A percentile compares a stretch with the other conserved stretches of the same genome.
phyloP scores from a whole-genome alignment of 2,797 vertebrate genomes.

The Catostomus latipinnis region DNA sequence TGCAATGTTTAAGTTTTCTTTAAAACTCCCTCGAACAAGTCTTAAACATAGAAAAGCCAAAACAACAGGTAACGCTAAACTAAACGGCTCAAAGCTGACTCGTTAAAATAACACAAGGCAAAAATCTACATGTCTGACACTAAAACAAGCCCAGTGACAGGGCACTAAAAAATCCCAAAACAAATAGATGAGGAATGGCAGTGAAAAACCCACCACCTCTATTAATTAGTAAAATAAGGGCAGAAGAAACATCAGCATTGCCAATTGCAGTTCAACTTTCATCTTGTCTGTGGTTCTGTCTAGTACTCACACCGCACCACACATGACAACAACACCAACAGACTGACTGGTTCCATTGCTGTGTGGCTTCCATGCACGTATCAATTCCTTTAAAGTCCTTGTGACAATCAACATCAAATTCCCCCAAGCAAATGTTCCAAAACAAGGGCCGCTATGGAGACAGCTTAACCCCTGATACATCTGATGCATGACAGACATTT shows the following conservation, averaged over 20 bases:
- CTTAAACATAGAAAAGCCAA: neutral
- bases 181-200: slow-evolving; percentile 64
- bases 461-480: neutral
- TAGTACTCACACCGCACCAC: neutral
- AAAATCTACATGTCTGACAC: slow-evolving; percentile 59
- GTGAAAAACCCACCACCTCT: slow-evolving; percentile 56
- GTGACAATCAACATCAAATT: slow-evolving; percentile 32
- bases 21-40: neutral
- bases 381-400: slow-evolving; percentile 27
- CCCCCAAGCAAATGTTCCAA: slow-evolving; percentile 27
- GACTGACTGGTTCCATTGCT: slow-evolving; percentile 7
- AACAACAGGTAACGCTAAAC: slow-evolving; percentile 40
- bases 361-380: slow-evolving; percentile 20
- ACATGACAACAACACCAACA: neutral
- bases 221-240: slow-evolving; percentile 38
- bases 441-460: slow-evolving; percentile 28
- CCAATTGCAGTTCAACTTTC: neutral
- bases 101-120: slow-evolving; percentile 66
- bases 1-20: neutral
- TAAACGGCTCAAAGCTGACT: slow-evolving; percentile 60
- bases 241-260: slow-evolving; percentile 38
- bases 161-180: slow-evolving; percentile 66
- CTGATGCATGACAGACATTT: slow-evolving; percentile 21
- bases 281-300: neutral
- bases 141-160: slow-evolving; percentile 65